Base-by-base conservation (phyloP, 2,797 vertebrate genomes). In the Champsocephalus esox region DNA sequence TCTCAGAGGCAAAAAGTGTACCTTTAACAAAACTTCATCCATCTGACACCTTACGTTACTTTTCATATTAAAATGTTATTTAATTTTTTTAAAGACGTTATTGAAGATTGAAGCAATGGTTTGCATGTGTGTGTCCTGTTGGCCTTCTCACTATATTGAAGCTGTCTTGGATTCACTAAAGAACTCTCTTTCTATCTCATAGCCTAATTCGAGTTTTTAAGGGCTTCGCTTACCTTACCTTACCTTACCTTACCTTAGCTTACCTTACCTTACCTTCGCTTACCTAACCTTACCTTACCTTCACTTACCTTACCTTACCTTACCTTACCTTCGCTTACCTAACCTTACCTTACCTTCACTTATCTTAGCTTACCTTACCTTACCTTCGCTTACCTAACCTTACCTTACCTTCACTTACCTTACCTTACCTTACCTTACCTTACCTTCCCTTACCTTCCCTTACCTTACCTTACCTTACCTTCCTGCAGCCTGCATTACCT, bases 401-500 rank as follows among this genome's bases (percentile, higher is more conserved):
- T 24, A 24, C 24, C 24, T 24, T 24, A 24, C 24, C 24, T 24
- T 24, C n/a, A n/a, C n/a, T n/a, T n/a, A n/a, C n/a, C n/a, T n/a
- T n/a, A n/a, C n/a, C n/a, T n/a, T n/a, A n/a, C n/a, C n/a, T 24
- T 24, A 3, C 24, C 34, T 38, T 38, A 0, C 5, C 12, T 52
- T 52, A 28, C 21, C 21, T 21, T 21, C 2, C 21, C 21, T 21
- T 21, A 21, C 21, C 24, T 24, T 24, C 3, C 0, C 24, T 24
- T 24, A 24, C 24, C 24, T 24, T 24, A 3, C 28, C 16, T 52
- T 24, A 52, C n/a, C 10, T 19, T n/a, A 21, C 11, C 24, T 24
- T 24, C 67, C 55, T 14, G 24, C 5, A 14, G 14, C 72, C 61
- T 49, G 21, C 67, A 45, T 32, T 50, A 49, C 55, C 21, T 12